These are phyloP conservation scores for Eremobia ochroleuca DNA, from an alignment of 2,888 invertebrate species.

Conservation along the genomic window DNA sequence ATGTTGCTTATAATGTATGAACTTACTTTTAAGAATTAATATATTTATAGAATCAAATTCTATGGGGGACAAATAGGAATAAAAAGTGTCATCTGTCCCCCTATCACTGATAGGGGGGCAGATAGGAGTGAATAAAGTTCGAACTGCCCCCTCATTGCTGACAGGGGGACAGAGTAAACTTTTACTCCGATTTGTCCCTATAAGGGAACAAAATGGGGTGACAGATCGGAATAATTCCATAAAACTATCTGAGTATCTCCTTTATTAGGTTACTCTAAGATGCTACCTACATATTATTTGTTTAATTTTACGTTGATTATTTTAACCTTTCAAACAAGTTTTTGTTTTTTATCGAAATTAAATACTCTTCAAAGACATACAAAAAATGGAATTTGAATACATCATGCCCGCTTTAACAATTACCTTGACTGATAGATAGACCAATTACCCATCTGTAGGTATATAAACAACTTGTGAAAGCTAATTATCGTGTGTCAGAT, in stretches of 20 bases:
- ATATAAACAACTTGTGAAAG: constrained; percentile 39
- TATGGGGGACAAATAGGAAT: no score
- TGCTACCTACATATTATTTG: background rate
- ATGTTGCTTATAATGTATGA: no score
- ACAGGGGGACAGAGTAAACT: no score
- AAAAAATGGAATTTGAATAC: background rate
- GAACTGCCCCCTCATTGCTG: no score
- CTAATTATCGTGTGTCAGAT: constrained; percentile 38
- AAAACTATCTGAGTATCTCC: background rate
- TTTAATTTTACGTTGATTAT: constrained; percentile 1
- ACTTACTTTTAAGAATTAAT: no score
- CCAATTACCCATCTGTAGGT: constrained; percentile 1
- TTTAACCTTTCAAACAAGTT: constrained; percentile 17
- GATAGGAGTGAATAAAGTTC: no score
- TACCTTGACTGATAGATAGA: constrained; percentile 14
- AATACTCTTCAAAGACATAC: background rate
- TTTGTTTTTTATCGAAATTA: background rate
- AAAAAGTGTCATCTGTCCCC: no score
- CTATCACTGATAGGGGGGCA: no score
- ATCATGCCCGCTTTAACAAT: background rate
- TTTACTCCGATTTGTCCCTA: no score
- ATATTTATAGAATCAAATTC: no score
- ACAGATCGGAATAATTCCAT: no score
- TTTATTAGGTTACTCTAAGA: background rate
- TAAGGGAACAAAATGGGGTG: no score